Evolutionary conservation across 2,797 vertebrate genomes (phyloP), one percentile per base, ranked within the genome.

Genomic region (Esox lucius): DNA sequence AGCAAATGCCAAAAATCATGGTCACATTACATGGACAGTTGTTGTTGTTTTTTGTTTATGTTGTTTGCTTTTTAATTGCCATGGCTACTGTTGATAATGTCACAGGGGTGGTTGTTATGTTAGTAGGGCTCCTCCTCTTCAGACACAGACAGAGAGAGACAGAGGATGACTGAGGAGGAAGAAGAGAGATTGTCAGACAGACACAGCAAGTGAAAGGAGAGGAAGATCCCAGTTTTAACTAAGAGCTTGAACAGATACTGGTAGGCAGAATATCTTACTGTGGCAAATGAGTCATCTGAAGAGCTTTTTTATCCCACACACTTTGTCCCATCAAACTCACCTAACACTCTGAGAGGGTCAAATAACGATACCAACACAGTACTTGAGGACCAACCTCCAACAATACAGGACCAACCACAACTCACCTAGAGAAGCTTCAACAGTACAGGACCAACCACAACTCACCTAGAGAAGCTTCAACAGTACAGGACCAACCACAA

Each of bases 231-330:
- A 26, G 5, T 19, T 56, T 26, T 31, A 24, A 48, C 46, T 28
- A n/a, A 81, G 73, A 79, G 65, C 72, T 83, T 82, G 75, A 74
- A 71, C 81, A 83, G 82, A 79, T 74, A 68, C 75, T 68, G 15
- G 16, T 42, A 39, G 11, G 39, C 39, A 42, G 39, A 42, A 39
- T n/a, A n/a, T 85, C 72, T 87, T 82, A 78, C 80, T 61, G 80
- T 83, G 76, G 81, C 81, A 80, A 77, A 81, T 80, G 84, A 89
- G 81, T 89, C 81, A 89, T 88, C 78, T 88, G 61, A 42, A 85
- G 85, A 80, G 82, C 81, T 75, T 81, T 89, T n/a, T 86, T 67
- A 79, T 75, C 83, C 79, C 85, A 83, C 73, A 74, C 84, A 83
- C 85, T 84, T 87, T 81, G 86, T 80, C 79, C 75, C 75, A 62